Evolutionary conservation across 1,140 invertebrate species (phyloP), one percentile per base, ranked within the genome.

Genomic region (Drosophila simulans): DNA sequence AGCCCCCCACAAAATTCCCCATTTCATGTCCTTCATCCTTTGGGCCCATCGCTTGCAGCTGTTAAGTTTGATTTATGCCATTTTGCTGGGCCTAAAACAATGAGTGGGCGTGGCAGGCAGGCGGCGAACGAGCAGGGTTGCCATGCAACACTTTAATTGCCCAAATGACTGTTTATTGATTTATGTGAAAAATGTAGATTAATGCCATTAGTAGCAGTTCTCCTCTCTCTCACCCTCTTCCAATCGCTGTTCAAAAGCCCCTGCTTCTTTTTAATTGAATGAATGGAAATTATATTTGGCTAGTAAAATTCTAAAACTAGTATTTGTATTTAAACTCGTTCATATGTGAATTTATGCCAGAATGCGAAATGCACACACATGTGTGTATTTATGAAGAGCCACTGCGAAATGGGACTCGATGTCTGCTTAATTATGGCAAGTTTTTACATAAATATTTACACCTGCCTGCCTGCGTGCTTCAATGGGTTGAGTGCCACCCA

Each of bases 121-220:
- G 15, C 20, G 62, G 51, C 43, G 34, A 34, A 11, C 27, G 13
- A 17, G 35, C 27, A 58, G 37, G 46, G 58, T 70, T 60, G 71
- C 78, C 76, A 82, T 82, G 79, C 79, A 82, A 82, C 79, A 77
- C 81, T 82, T 82, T 82, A 82, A 82, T 82, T 82, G 79, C 79
- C 73, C 46, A 81, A 73, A 63, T 77, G 79, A 72, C 80, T 82
- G 79, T 73, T 78, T 82, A 82, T 82, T 82, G 79, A 82, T 82
- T 82, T 82, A 82, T 82, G 79, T 53, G 48, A 81, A 70, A 77
- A 75, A 81, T 81, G 62, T 63, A 77, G 68, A 82, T 82, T 82
- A 82, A 82, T 82, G 79, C 73, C 60, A 70, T 70, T 70, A 57
- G 66, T 70, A 70, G 51, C 51, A 69, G 51, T 25, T 68, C 42